Base-by-base conservation (phyloP, 2,113 vertebrate genomes). In the Hippolais icterina region DNA sequence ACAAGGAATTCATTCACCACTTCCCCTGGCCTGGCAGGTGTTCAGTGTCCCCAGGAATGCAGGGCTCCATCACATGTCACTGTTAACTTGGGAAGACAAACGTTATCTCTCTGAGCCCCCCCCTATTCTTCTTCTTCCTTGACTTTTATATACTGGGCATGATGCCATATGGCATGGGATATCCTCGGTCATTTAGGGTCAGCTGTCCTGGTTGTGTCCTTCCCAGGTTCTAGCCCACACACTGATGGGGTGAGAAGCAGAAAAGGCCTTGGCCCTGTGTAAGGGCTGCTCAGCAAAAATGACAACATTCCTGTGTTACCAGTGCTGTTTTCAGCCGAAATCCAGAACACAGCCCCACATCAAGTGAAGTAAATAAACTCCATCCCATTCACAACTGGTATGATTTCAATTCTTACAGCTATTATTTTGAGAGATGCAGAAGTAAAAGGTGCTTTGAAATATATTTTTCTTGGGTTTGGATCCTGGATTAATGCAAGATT, bases 41-140 rank as follows among this genome's bases (percentile, higher is more conserved):
- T 89, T 81, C 44, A 44, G 24, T 28, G 52, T 29, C 11, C 15
- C 7, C 23, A 46, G 69, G 23, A 59, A 21, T 46, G 28, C 39
- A 14, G 52, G 60, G 6, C 46, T 59, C 23, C 28, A 12, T 75
- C 16, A 5, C 15, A 11, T 39, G 11, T 14, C 10, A 12, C 10
- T 37, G 18, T 44, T 50, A 5, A 5, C 37, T 59, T 44, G 37
- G 16, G 53, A 82, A 60, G 23, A 25, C 33, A 46, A 21, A 66
- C 0, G 0, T 13, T 23, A 1, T 24, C 23, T 9, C 39, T 52
- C 28, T 8, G 5, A 75, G 47, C 13, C 11, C 24, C 3, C 15
- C 7, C 3, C 6, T 52, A 44, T 74, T 15, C 49, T 56, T 56
- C 42, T 47, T 64, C 19, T 59, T 29, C 52, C 23, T 19, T 39